phyloP scores from a whole-genome alignment of 1,140 invertebrate genomes.

The Cyrtorhinus lividipennis region DNA sequence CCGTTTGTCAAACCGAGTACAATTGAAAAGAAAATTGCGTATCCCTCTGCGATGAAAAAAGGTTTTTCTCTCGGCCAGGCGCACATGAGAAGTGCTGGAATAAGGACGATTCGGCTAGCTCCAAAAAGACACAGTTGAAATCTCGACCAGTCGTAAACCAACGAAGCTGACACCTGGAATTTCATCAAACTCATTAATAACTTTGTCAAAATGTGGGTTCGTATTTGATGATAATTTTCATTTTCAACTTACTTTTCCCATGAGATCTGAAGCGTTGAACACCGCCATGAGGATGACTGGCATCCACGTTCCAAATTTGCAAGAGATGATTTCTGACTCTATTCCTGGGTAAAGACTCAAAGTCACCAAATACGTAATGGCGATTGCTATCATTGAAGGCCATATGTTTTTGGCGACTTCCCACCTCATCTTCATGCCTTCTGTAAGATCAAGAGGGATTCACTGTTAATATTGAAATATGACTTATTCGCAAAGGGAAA shows the following conservation, averaged over 20 bases:
- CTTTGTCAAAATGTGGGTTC: too few relatives aligned
- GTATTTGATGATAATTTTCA: too few relatives aligned
- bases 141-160: slow-evolving; percentile 64
- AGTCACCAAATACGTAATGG: slow-evolving; percentile 73
- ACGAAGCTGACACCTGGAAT: slow-evolving; percentile 55
- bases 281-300: slow-evolving; percentile 76
- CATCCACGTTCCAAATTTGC: slow-evolving; percentile 72
- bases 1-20: slow-evolving; percentile 72
- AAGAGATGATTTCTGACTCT: slow-evolving; percentile 71
- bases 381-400: slow-evolving; percentile 78
- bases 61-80: slow-evolving; percentile 56
- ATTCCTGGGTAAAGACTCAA: slow-evolving; percentile 79
- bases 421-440: slow-evolving; percentile 49
- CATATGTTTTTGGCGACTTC: slow-evolving; percentile 66
- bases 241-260: slow-evolving; percentile 52
- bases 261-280: slow-evolving; percentile 71
- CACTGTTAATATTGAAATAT: neutral
- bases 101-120: slow-evolving; percentile 48
- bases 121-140: slow-evolving; percentile 56
- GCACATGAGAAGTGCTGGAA: slow-evolving; percentile 66
- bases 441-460: slow-evolving; percentile 31
- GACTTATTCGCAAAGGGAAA: neutral
- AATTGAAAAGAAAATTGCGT: slow-evolving; percentile 46
- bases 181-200: too few relatives aligned
- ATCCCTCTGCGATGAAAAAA: slow-evolving; percentile 51